Percentiles rank a stretch among this genome's conserved stretches.
These are phyloP conservation scores for Cephalopachus bancanus DNA, from an alignment of 2,797 vertebrate species.

Conservation along the genomic window DNA sequence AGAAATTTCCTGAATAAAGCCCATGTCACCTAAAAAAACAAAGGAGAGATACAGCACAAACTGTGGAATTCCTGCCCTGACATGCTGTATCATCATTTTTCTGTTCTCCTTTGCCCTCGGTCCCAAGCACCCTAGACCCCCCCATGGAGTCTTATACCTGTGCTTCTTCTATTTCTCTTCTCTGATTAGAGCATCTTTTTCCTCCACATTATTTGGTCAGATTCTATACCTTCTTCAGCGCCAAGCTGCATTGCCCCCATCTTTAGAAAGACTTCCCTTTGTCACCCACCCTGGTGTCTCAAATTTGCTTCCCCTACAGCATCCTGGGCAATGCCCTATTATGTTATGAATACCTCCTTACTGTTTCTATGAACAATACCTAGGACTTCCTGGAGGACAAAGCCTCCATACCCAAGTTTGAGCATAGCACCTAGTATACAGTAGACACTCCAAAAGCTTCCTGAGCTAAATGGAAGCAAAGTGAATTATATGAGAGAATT, in stretches of 20 bases:
- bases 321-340: background rate
- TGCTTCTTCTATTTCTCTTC: background rate
- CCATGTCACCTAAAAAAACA: too few relatives aligned
- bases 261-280: background rate
- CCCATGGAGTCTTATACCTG: background rate
- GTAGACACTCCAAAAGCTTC: background rate
- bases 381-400: background rate
- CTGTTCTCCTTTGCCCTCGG: rapidly evolving
- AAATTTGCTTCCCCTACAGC: background rate
- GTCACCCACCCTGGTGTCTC: background rate
- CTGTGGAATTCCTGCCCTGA: background rate
- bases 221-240: background rate
- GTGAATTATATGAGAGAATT: background rate
- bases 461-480: background rate
- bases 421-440: background rate
- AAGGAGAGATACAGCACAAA: background rate
- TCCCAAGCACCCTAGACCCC: background rate
- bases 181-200: background rate
- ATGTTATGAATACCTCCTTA: background rate
- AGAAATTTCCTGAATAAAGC: too few relatives aligned
- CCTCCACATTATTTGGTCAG: background rate
- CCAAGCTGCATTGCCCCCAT: background rate
- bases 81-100: background rate
- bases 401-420: rapidly evolving
- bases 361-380: background rate